Percentiles rank a stretch among this genome's conserved stretches.
Conservation (phyloP, 2,113 vertebrate species). For the Anarrhichthys ocellatus region DNA sequence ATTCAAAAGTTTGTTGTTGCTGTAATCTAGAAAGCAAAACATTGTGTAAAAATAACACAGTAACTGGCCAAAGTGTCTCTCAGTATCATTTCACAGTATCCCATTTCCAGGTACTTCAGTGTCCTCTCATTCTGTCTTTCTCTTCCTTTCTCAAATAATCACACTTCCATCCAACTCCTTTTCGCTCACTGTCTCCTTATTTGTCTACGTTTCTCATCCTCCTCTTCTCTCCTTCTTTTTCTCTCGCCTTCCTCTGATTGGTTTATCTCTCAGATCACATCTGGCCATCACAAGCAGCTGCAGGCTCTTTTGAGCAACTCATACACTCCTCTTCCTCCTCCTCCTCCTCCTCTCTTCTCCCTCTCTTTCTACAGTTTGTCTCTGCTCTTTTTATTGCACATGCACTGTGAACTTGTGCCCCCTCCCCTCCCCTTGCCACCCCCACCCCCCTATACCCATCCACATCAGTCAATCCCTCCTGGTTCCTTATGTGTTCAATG, state of each 20-base stretch:
- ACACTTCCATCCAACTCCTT: slow-evolving; percentile 57
- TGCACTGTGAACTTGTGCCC: slow-evolving; percentile 55
- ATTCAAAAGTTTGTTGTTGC: slow-evolving; percentile 66
- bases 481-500: slow-evolving; percentile 45
- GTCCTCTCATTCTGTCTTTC: slow-evolving; percentile 68
- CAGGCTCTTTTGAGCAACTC: slow-evolving; percentile 76
- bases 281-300: slow-evolving; percentile 82
- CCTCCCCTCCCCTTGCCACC: neutral
- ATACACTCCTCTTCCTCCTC: slow-evolving; percentile 53
- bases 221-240: slow-evolving; percentile 51
- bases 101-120: slow-evolving; percentile 83
- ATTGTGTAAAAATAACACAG: slow-evolving; percentile 57
- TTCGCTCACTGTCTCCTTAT: slow-evolving; percentile 47
- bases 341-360: slow-evolving; percentile 15
- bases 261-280: slow-evolving; percentile 82
- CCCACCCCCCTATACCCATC: slow-evolving; percentile 17
- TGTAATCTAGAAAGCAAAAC: slow-evolving; percentile 57
- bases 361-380: slow-evolving; percentile 49
- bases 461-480: slow-evolving; percentile 49
- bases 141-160: slow-evolving; percentile 49
- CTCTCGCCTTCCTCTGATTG: slow-evolving; percentile 57
- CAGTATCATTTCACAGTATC: slow-evolving; percentile 69
- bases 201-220: slow-evolving; percentile 52
- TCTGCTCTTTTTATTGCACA: slow-evolving; percentile 62
- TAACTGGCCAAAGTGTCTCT: slow-evolving; percentile 63